These are phyloP conservation scores for Drosophila truncata DNA, from an alignment of 1,140 invertebrate genomes.

Conservation along the genomic window DNA sequence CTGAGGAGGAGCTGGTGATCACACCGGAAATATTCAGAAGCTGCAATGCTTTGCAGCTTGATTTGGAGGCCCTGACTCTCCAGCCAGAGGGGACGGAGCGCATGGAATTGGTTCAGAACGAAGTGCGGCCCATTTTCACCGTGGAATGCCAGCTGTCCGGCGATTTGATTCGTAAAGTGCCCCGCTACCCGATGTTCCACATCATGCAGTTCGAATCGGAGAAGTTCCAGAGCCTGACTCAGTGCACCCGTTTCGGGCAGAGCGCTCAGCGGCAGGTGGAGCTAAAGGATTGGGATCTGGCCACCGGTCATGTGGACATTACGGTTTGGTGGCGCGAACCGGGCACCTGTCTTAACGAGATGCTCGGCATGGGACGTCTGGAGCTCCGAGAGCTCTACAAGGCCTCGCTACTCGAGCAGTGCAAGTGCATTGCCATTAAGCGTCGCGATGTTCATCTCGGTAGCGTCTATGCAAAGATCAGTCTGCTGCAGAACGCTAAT, in stretches of 20 bases:
- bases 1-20: conserved; percentile 35
- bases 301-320: conserved; percentile 66
- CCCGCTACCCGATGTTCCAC: conserved; percentile 72
- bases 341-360: conserved; percentile 79
- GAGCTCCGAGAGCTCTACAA: conserved; percentile 71
- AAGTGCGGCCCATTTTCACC: conserved; percentile 79
- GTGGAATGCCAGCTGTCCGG: conserved; percentile 78
- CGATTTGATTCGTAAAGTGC: conserved; percentile 63
- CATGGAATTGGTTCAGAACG: conserved; percentile 77
- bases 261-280: conserved; percentile 66
- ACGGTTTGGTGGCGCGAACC: conserved; percentile 83
- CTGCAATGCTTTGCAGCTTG: conserved; percentile 66
- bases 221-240: conserved; percentile 80
- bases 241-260: conserved; percentile 81
- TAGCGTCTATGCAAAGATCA: conserved; percentile 78
- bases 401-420: conserved; percentile 76
- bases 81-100: conserved; percentile 77
- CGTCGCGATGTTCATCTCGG: conserved; percentile 70
- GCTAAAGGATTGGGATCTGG: conserved; percentile 26
- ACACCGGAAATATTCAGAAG: conserved; percentile 67
- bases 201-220: conserved; percentile 84
- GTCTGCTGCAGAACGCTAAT: conserved; percentile 44
- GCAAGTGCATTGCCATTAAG: conserved; percentile 73
- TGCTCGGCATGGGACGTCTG: conserved; percentile 75
- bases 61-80: conserved; percentile 76